Base-by-base conservation (phyloP, 2,888 invertebrate species). In the Hypena proboscidalis region DNA sequence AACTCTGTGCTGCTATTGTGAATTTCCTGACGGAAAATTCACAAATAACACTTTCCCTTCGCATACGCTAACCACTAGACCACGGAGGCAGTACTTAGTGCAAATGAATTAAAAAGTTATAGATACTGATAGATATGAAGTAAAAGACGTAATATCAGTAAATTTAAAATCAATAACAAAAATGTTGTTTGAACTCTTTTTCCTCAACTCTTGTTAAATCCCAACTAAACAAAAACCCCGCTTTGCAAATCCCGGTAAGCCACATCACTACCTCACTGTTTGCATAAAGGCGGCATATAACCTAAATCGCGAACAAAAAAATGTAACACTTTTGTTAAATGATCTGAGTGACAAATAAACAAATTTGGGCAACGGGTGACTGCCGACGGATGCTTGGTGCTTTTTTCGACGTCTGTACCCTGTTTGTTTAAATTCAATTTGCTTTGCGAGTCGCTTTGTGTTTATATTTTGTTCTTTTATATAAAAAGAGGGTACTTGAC, bases 281-380 rank as follows among this genome's bases (percentile, higher is more conserved):
- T 9, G 23, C 25, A 33, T 40, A 33, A 19, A 39, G 19, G 26
- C 26, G 32, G 36, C 25, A 43, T 38, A 43, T 40, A 29, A 45
- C 27, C 35, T 4, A 46, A 48, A 62, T 58, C 31, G 23, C 4
- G 23, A 9, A 1, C 23, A 40, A 36, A 32, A 44, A 52, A 56
- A 63, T 35, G 29, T 7, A 31, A 48, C 30, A 25, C 23, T 55
- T 48, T 40, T 53, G 59, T 55, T 62, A 55, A 64, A 65, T 59
- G 53, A 66, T 37, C 47, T 57, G 44, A 57, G 55, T 57, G 45
- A 62, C 54, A 62, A 65, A 55, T 37, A 49, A 43, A 51, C 38
- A 51, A 51, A 52, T 39, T 37, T 38, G 48, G 31, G 42, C 44
- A 26, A 38, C 27, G 43, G 43, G 14, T 45, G 48, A 48, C 26